Evolutionary conservation across 2,888 invertebrate genomes (phyloP).

Genomic region (Platycheirus albimanus): DNA sequence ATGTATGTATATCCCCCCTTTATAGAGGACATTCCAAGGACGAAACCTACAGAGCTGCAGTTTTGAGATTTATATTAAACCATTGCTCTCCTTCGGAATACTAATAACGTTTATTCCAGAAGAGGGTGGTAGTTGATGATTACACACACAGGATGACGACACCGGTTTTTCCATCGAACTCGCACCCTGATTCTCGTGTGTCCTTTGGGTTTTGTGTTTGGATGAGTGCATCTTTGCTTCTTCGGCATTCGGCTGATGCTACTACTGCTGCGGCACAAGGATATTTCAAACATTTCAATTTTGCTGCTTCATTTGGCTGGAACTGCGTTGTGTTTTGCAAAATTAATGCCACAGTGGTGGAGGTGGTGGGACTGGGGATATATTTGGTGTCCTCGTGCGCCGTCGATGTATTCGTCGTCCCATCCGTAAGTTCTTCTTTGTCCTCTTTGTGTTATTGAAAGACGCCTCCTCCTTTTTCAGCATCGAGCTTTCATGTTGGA

Average conservation of each 20-base stretch:
- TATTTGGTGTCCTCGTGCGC: neutral
- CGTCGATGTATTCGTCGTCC: neutral
- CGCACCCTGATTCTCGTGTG: neutral
- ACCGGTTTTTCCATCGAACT: slow-evolving; percentile 13
- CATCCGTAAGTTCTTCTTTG: slow-evolving; percentile 3
- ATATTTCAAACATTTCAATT: slow-evolving; percentile 71
- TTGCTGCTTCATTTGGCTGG: slow-evolving; percentile 72
- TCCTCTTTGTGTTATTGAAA: slow-evolving; percentile 5
- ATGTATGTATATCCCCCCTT: slow-evolving; percentile 9
- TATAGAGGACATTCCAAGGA: slow-evolving; percentile 72
- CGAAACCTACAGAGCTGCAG: slow-evolving; percentile 58
- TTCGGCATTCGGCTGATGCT: neutral
- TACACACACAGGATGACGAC: slow-evolving; percentile 47
- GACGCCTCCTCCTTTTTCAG: neutral
- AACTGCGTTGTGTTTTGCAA: slow-evolving; percentile 68
- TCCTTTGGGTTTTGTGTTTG: slow-evolving; percentile 41
- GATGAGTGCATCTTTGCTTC: slow-evolving; percentile 46
- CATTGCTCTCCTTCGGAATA: slow-evolving; percentile 74
- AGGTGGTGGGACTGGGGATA: slow-evolving; percentile 17
- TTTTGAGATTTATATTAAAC: slow-evolving; percentile 74
- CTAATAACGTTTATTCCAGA: slow-evolving; percentile 66
- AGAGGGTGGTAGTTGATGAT: slow-evolving; percentile 52
- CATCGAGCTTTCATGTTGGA: neutral
- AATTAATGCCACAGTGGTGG: slow-evolving; percentile 61
- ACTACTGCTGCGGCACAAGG: slow-evolving; percentile 44